Conservation (phyloP, 2,888 invertebrate species). For the Lasioglossum leucozonium region DNA sequence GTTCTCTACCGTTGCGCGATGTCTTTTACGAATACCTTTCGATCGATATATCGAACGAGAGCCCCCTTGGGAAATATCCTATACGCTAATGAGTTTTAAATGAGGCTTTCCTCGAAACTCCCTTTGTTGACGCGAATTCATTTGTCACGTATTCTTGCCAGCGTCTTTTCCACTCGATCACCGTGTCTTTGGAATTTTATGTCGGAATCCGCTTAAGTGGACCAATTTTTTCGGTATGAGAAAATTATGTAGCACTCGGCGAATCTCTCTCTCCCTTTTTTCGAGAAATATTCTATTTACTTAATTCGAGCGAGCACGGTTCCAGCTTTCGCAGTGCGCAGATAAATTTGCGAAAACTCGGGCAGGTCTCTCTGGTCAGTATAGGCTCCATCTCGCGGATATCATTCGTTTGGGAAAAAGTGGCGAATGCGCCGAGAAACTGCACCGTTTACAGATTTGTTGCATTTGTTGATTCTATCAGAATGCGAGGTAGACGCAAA, state of each 20-base stretch:
- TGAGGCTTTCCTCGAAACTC: not conserved
- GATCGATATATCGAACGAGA: not conserved
- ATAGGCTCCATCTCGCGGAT: not conserved
- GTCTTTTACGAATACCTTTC: not conserved
- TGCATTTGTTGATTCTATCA: not conserved
- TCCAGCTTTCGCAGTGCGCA: not conserved
- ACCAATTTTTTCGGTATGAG: not conserved
- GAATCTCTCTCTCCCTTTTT: not conserved
- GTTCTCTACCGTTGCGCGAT: not conserved
- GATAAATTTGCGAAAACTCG: not conserved
- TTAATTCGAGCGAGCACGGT: not conserved
- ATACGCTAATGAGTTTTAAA: slow-evolving; percentile 1
- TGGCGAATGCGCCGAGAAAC: not conserved
- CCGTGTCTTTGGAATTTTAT: not conserved
- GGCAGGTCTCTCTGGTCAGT: not conserved
- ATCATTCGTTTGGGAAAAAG: not conserved
- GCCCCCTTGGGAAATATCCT: not conserved
- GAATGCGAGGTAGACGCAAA: not conserved
- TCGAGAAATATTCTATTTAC: not conserved
- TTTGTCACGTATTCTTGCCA: not conserved
- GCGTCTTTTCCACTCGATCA: not conserved
- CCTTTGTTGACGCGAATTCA: not conserved
- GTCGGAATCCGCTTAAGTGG: not conserved
- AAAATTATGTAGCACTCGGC: not conserved
- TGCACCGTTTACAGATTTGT: not conserved